These are phyloP conservation scores for Apeltes quadracus DNA, from an alignment of 2,113 vertebrate species.

Conservation along the genomic window DNA sequence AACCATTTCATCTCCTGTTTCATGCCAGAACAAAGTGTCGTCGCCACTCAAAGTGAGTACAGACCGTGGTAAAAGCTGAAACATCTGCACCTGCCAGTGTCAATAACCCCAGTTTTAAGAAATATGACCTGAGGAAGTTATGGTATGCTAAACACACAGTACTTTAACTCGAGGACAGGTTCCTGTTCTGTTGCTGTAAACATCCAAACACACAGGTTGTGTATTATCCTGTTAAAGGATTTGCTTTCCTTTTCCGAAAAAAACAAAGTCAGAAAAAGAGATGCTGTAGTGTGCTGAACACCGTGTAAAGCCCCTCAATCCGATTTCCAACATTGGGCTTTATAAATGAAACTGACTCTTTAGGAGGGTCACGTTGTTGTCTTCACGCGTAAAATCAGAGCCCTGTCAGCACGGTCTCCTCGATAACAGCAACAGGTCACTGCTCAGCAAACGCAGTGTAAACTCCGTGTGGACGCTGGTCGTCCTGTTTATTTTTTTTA, in stretches of 20 bases:
- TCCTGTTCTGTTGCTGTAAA: background rate
- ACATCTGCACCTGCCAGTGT: background rate
- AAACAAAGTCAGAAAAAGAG: background rate
- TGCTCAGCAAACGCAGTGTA: background rate
- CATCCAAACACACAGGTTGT: background rate
- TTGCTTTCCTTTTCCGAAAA: background rate
- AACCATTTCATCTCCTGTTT: too few species aligned
- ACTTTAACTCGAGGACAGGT: background rate
- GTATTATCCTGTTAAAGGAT: background rate
- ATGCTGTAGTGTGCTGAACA: background rate
- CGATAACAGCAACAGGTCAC: constrained; percentile 27
- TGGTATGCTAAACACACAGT: background rate
- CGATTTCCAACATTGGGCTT: background rate
- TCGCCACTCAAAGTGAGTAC: background rate
- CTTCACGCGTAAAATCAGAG: background rate
- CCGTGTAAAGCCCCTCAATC: background rate
- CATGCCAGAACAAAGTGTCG: constrained; percentile 3
- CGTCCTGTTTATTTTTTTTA: background rate
- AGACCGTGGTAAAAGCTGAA: background rate
- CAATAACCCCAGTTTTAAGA: background rate
- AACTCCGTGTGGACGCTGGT: constrained; percentile 13
- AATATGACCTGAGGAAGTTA: background rate
- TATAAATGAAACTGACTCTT: background rate
- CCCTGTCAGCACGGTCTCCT: constrained; percentile 3
- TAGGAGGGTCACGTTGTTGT: constrained; percentile 21